These are phyloP conservation scores for Allophyes oxyacanthae DNA, from an alignment of 2,888 invertebrate species.

Conservation along the genomic window DNA sequence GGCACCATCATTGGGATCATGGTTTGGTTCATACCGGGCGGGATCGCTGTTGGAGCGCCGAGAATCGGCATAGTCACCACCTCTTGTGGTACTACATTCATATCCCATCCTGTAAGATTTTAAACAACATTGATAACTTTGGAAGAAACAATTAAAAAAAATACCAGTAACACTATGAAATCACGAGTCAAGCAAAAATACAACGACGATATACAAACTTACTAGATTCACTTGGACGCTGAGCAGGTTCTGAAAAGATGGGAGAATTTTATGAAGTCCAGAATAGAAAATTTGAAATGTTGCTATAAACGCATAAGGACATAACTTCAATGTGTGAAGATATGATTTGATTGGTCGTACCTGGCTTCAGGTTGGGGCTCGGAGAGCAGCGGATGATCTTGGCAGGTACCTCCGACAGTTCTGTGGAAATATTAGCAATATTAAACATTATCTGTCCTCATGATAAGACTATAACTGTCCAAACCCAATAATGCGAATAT, in stretches of 20 bases:
- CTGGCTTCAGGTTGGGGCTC: conserved; percentile 45
- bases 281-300: not conserved
- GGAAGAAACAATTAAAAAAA: not conserved
- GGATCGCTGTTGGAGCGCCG: conserved; percentile 7
- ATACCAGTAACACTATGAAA: not conserved
- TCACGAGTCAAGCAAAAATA: conserved; percentile 2
- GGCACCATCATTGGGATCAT: conserved; percentile 52
- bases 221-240: conserved; percentile 44
- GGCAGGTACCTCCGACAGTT: conserved; percentile 62
- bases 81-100: conserved; percentile 56
- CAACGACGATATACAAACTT: conserved; percentile 36
- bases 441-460: conserved; percentile 9
- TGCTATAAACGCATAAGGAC: not conserved
- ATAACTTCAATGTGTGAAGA: not conserved
- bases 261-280: conserved; percentile 24
- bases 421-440: conserved; percentile 63
- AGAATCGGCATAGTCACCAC: conserved; percentile 50
- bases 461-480: too few relatives aligned
- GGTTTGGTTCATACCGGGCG: conserved; percentile 31
- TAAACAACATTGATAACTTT: conserved; percentile 25
- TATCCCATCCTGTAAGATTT: conserved; percentile 73
- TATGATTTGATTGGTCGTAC: conserved; percentile 39
- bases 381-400: conserved; percentile 59
- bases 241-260: conserved; percentile 51
- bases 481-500: not conserved